A percentile compares a stretch with the other conserved stretches of the same genome.
These are phyloP conservation scores for Phalanger gymnotis DNA, from an alignment of 2,797 vertebrate genomes.

Conservation along the genomic window DNA sequence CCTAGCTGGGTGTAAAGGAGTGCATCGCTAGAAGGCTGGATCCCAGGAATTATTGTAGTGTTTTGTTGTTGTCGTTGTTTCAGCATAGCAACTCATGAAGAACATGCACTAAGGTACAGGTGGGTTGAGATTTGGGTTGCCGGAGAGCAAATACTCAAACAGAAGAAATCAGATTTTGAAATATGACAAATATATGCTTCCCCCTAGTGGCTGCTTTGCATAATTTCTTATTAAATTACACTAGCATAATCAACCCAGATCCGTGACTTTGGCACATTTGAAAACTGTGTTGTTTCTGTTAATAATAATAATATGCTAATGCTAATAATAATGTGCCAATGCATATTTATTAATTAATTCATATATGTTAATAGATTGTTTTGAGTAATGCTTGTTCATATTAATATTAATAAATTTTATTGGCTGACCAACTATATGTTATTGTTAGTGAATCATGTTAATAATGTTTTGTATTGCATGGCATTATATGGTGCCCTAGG, in stretches of 20 bases:
- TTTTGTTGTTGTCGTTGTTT: background rate
- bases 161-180: background rate
- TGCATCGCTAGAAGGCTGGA: background rate
- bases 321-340: no score
- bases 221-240: background rate
- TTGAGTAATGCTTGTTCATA: background rate
- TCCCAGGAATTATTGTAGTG: background rate
- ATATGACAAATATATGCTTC: background rate
- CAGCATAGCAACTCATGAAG: background rate
- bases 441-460: background rate
- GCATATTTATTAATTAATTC: no score
- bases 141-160: background rate
- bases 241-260: background rate
- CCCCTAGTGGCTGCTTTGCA: background rate
- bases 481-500: background rate
- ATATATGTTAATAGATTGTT: background rate
- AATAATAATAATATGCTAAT: no score
- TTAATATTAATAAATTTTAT: background rate
- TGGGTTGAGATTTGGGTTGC: background rate
- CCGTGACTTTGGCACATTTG: background rate
- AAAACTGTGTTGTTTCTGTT: conserved; percentile 9
- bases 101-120: background rate
- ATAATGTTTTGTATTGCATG: background rate
- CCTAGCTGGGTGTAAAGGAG: background rate
- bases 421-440: background rate